Base-by-base conservation (phyloP, 2,888 invertebrate genomes). In the Penaeus monodon region DNA sequence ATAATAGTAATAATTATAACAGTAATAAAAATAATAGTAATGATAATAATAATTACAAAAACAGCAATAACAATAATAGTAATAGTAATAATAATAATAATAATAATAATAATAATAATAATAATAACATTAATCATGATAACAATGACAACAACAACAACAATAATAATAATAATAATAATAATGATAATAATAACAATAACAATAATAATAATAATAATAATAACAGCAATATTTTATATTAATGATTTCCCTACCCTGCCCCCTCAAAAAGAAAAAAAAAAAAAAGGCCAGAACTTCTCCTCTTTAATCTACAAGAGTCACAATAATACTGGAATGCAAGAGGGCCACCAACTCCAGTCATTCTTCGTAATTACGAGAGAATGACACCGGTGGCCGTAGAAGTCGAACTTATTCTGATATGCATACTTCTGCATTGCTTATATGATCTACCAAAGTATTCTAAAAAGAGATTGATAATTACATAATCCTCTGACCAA, bases 131-230 rank as follows among this genome's bases (percentile, higher is more conserved):
- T 74, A 74, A 74, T 74, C 20, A 74, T 74, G 2, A 74, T 27
- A 17, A 74, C 10, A 33, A 27, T 74, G 2, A 74, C 10, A 33
- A 74, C 33, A 27, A 74, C 10, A 29, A 74, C 33, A 27, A 74
- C 10, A 74, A 33, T 74, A 74, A 33, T 74, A 27, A 74, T 74
- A 27, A 74, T 74, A 27, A 74, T 74, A 14, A 74, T 74, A 74
- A 74, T 74, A 27, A 74, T 74, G 1, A 74, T 74, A 74, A 74
- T 74, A 27, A 74, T 74, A 27, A 74, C 1, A 74, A 74, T 10
- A 74, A 74, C 2, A 74, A 74, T 74, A 74, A 74, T 74, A 74
- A 74, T 20, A 74, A 74, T 12, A 74, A 74, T 17, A 74, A 74
- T 17, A 74, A 74, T 10, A 29, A 74, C 33, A 74, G 7, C 24